phyloP scores from a whole-genome alignment of 1,140 invertebrate species.

The Drosophila truncata region DNA sequence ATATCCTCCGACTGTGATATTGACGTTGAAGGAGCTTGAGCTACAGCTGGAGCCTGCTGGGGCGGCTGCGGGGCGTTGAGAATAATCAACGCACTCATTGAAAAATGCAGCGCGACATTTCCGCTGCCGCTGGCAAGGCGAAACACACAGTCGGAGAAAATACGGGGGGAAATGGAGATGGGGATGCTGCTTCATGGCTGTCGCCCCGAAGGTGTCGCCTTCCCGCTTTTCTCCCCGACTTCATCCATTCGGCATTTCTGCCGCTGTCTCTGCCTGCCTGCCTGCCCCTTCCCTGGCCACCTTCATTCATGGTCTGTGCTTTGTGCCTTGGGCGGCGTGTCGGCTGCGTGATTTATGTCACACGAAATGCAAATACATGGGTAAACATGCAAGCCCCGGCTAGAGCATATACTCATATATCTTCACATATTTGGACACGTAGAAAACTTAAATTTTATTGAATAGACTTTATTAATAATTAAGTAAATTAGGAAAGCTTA shows the following conservation, averaged over 20 bases:
- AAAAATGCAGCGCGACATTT: constrained; percentile 78
- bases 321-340: constrained; percentile 75
- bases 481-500: background rate
- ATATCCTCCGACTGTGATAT: constrained; percentile 17
- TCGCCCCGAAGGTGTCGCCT: constrained; percentile 40
- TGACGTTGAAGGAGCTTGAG: constrained; percentile 35
- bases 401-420: constrained; percentile 43
- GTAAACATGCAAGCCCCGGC: constrained; percentile 75
- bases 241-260: constrained; percentile 10
- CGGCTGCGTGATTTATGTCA: constrained; percentile 79
- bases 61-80: constrained; percentile 27
- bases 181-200: constrained; percentile 28
- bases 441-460: constrained; percentile 3
- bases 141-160: constrained; percentile 6
- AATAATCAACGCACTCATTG: constrained; percentile 78
- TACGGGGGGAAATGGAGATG: background rate
- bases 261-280: constrained; percentile 5
- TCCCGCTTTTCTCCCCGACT: constrained; percentile 14
- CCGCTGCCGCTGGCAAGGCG: constrained; percentile 52
- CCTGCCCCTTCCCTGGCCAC: background rate
- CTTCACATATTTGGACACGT: constrained; percentile 5
- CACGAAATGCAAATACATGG: constrained; percentile 81
- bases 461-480: background rate
- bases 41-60: background rate
- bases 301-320: constrained; percentile 36